Evolutionary conservation across 1,140 invertebrate species (phyloP), one percentile per base, ranked within the genome.

Genomic region (Drosophila suzukii): DNA sequence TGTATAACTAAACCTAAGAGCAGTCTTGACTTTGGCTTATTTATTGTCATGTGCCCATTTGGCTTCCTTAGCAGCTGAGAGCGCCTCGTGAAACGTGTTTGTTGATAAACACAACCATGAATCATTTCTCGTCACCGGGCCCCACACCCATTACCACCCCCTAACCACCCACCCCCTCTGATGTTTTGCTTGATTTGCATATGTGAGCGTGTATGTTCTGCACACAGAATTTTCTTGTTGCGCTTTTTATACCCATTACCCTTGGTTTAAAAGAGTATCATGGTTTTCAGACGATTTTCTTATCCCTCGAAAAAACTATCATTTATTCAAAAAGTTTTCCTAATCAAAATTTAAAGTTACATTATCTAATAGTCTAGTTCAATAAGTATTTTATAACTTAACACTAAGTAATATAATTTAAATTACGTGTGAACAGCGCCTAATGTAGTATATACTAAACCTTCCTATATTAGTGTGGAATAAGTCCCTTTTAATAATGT

Each of bases 71-170:
- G 68, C 79, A 78, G 67, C 70, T 56, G 68, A 68, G 50, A 58
- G 73, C 78, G 54, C 77, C 76, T 80, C 74, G 75, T 89, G 84
- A 67, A 88, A 88, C 84, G 84, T 88, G 84, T 88, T 88, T 88
- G 84, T 72, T 88, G 84, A 88, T 88, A 89, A 88, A 89, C 84
- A 89, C 74, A 78, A 50, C 84, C 80, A 88, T 88, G 84, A 88
- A 88, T 88, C 84, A 88, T 88, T 88, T 89, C 73, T 78, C 75
- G 75, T 78, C 75, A 78, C 65, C 43, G 44, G 17, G 36, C 67
- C 51, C 50, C 17, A 13, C 24, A 41, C 15, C 46, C 32, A n/a
- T 6, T 38, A 20, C 17, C 53, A 11, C 15, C 34, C n/a, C 11
- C 12, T 39, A 15, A 11, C 46, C n/a, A 20, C 43, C 54, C 34